Evolutionary conservation across 2,797 vertebrate genomes (phyloP).

Genomic region (Sebastes taczanowskii): DNA sequence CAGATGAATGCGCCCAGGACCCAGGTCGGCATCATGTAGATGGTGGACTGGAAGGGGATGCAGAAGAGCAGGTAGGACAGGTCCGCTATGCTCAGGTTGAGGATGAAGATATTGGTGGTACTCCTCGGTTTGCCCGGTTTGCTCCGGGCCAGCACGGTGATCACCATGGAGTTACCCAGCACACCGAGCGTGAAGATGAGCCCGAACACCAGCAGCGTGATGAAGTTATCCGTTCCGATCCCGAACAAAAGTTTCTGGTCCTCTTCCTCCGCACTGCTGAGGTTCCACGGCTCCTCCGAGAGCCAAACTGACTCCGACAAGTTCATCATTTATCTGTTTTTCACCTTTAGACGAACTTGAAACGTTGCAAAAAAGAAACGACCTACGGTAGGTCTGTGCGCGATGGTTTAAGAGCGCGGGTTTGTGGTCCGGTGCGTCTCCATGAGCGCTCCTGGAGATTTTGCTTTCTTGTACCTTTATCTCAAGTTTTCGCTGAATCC

Average conservation of each 20-base stretch:
- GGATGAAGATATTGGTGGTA: constrained; percentile 97
- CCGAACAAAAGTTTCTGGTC: constrained; percentile 84
- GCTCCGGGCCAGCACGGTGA: constrained; percentile 92
- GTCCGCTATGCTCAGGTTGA: constrained; percentile 97
- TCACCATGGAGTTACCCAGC: constrained; percentile 95
- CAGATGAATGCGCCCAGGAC: constrained; percentile 95
- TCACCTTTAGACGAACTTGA: not conserved
- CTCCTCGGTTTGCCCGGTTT: constrained; percentile 90
- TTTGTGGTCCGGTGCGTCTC: constrained; percentile 19
- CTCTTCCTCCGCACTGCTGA: constrained; percentile 73
- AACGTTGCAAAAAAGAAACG: not conserved
- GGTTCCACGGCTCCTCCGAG: constrained; percentile 57
- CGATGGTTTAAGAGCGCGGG: constrained; percentile 3
- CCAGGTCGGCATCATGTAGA: constrained; percentile 94
- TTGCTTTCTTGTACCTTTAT: not conserved
- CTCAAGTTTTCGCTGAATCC: not conserved
- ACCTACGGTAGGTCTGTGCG: not conserved
- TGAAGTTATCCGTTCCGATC: constrained; percentile 90
- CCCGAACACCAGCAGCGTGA: constrained; percentile 90
- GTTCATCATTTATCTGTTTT: constrained; percentile 70
- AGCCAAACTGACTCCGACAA: constrained; percentile 58
- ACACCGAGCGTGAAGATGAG: constrained; percentile 94
- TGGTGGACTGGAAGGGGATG: constrained; percentile 95
- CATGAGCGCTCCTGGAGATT: constrained; percentile 12
- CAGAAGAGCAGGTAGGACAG: constrained; percentile 97